Conservation (phyloP, 2,113 vertebrate genomes). For the Megaceryle torquata region DNA sequence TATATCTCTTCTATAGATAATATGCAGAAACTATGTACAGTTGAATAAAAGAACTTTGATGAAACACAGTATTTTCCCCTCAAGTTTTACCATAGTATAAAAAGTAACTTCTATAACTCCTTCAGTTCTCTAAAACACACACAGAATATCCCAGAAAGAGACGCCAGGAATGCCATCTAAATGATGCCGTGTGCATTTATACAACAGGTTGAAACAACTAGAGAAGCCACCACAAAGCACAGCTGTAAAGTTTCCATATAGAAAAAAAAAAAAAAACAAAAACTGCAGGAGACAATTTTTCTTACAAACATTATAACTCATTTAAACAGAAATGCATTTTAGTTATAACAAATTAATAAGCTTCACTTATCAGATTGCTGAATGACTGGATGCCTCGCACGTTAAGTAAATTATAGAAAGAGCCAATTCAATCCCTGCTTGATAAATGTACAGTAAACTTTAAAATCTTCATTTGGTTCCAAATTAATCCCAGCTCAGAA, state of each 20-base stretch:
- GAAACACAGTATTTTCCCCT: constrained; percentile 10
- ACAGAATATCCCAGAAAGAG: constrained; percentile 30
- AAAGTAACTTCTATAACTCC: constrained; percentile 36
- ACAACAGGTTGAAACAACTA: constrained; percentile 30
- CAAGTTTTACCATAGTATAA: constrained; percentile 42
- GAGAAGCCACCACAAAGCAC: constrained; percentile 17
- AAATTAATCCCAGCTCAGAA: constrained; percentile 48
- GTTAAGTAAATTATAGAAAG: constrained; percentile 40
- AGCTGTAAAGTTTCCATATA: background rate
- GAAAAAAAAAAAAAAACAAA: background rate
- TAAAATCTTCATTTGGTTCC: constrained; percentile 59
- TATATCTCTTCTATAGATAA: constrained; percentile 16
- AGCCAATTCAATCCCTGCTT: constrained; percentile 53
- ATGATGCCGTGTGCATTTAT: background rate
- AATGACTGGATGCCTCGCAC: background rate
- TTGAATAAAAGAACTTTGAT: constrained; percentile 17
- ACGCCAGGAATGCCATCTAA: background rate
- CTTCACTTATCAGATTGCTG: constrained; percentile 27
- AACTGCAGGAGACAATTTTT: constrained; percentile 32
- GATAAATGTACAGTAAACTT: constrained; percentile 55
- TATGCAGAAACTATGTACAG: constrained; percentile 41
- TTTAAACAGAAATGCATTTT: constrained; percentile 60
- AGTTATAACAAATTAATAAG: constrained; percentile 57
- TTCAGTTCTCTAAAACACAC: constrained; percentile 37
- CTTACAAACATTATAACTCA: constrained; percentile 66